Evolutionary conservation across 2,797 vertebrate species (phyloP).

Genomic region (Spinus pinus): DNA sequence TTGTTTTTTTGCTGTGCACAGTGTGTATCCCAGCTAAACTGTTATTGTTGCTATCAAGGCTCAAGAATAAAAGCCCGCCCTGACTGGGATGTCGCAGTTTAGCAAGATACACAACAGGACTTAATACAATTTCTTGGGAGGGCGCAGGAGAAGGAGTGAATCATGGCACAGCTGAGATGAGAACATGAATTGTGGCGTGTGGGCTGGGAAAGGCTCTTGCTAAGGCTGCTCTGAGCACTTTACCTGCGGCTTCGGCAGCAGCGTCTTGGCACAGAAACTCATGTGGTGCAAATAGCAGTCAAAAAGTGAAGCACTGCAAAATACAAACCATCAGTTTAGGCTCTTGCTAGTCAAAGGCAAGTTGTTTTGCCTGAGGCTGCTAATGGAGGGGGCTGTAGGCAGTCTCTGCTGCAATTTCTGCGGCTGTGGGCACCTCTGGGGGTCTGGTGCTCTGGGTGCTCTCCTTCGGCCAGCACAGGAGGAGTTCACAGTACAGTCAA

Average conservation of each 20-base stretch:
- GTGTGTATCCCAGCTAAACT: background rate
- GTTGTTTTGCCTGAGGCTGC: background rate
- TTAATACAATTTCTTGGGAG: background rate
- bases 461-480: background rate
- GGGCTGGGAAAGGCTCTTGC: background rate
- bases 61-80: background rate
- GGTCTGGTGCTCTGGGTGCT: background rate
- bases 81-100: background rate
- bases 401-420: background rate
- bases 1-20: background rate
- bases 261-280: background rate
- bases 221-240: background rate
- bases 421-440: background rate
- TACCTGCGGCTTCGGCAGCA: fast-evolving
- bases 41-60: background rate
- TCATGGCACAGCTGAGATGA: background rate
- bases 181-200: background rate
- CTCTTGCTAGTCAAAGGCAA: background rate
- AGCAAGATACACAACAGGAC: background rate
- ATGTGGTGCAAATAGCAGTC: background rate
- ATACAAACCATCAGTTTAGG: background rate
- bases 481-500: background rate
- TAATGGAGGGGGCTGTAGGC: background rate
- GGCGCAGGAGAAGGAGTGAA: background rate
- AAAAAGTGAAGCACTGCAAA: background rate